Percentiles rank a stretch among this genome's conserved stretches.
Evolutionary conservation across 2,797 vertebrate species (phyloP).

Genomic region (Phrynocephalus guinanensis): DNA sequence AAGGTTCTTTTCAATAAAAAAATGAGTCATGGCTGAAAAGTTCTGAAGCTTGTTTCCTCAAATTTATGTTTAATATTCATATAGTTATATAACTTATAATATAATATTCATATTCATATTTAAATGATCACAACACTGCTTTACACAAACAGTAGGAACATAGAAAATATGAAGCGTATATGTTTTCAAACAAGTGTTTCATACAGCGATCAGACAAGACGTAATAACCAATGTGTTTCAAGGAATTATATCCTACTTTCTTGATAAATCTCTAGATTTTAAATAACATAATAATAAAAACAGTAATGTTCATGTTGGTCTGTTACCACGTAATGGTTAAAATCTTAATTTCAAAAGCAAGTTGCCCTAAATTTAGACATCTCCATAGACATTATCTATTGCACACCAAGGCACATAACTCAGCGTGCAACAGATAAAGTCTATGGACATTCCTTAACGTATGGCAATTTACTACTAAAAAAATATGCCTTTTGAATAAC

Average conservation of each 20-base stretch:
- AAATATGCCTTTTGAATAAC: too few species aligned
- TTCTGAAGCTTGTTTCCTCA: neutral
- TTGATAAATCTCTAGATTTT: neutral
- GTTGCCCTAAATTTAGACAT: too few species aligned
- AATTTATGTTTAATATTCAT: neutral
- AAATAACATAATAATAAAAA: neutral
- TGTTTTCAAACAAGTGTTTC: neutral
- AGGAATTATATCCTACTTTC: neutral
- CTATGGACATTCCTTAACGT: too few species aligned
- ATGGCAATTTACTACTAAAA: too few species aligned
- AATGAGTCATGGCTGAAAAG: neutral
- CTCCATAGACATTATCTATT: too few species aligned
- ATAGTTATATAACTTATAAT: too few species aligned
- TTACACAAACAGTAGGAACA: neutral
- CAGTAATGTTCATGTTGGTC: neutral
- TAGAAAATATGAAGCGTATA: too few species aligned
- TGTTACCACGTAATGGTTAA: neutral
- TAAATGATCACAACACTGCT: neutral
- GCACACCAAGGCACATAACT: too few species aligned
- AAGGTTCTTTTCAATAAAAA: neutral
- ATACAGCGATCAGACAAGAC: neutral
- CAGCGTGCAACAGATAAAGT: too few species aligned
- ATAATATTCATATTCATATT: too few species aligned
- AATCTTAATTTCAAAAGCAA: too few species aligned
- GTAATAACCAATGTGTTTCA: neutral